phyloP scores from a whole-genome alignment of 2,797 vertebrate genomes.

The Crenichthys baileyi region DNA sequence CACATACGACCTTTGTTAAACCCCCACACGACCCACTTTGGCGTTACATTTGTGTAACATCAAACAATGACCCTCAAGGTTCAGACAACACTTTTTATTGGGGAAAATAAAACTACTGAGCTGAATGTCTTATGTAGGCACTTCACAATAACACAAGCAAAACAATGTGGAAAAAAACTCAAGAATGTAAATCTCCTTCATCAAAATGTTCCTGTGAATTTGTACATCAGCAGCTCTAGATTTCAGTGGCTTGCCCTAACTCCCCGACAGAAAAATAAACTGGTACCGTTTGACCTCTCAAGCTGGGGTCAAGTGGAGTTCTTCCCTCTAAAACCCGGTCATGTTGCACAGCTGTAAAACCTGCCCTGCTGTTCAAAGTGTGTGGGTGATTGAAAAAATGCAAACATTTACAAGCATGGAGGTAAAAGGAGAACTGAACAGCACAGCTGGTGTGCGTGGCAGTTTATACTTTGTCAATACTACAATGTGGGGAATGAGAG shows the following conservation, averaged over 20 bases:
- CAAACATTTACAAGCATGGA: constrained; percentile 31
- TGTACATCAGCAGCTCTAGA: constrained; percentile 11
- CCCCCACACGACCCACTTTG: too few species aligned
- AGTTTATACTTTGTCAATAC: constrained; percentile 1
- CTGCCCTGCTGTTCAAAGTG: not conserved
- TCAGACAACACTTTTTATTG: not conserved
- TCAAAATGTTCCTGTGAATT: constrained; percentile 24
- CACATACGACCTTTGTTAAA: too few species aligned
- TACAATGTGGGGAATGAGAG: constrained; percentile 58
- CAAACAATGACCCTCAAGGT: not conserved
- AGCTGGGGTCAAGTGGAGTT: constrained; percentile 25
- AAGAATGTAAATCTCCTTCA: constrained; percentile 27
- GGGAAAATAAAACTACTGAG: not conserved
- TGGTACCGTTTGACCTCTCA: constrained; percentile 10
- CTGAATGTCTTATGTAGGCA: constrained; percentile 54
- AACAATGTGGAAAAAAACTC: constrained; percentile 45
- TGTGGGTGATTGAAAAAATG: not conserved
- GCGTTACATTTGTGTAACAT: not conserved
- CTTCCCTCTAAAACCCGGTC: constrained; percentile 21
- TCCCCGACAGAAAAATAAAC: not conserved
- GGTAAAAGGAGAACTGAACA: not conserved
- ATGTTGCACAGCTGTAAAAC: constrained; percentile 19
- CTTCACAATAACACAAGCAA: constrained; percentile 61
- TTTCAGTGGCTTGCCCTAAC: not conserved
- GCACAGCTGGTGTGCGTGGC: not conserved